Evolutionary conservation across 2,113 vertebrate genomes (phyloP).

Genomic region (Limnothrissa miodon): DNA sequence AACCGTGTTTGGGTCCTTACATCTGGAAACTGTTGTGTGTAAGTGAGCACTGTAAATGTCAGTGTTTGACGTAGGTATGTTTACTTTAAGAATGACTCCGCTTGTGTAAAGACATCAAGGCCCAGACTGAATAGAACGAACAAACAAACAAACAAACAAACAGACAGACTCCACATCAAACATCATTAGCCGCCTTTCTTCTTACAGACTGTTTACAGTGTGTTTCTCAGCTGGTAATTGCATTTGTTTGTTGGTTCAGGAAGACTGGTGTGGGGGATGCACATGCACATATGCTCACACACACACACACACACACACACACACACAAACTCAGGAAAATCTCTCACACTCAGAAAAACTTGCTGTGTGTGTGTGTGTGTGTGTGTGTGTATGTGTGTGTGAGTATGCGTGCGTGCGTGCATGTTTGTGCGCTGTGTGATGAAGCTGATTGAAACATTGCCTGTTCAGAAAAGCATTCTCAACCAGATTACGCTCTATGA

Average conservation of each 20-base stretch:
- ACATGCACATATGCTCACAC: background rate
- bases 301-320: background rate
- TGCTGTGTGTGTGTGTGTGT: background rate
- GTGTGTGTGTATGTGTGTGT: constrained; percentile 5
- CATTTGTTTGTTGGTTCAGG: constrained; percentile 7
- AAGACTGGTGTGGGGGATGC: background rate
- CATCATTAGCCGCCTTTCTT: constrained; percentile 4
- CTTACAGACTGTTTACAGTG: background rate
- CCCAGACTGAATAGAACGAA: background rate
- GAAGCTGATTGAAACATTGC: background rate
- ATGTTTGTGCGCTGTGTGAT: background rate
- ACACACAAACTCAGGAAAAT: too few species aligned
- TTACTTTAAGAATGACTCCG: background rate
- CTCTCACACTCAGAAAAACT: background rate
- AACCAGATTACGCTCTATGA: background rate
- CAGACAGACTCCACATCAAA: background rate
- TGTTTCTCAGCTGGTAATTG: constrained; percentile 1
- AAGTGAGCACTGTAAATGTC: background rate
- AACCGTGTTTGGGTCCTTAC: too few species aligned
- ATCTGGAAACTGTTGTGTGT: background rate
- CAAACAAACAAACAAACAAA: background rate
- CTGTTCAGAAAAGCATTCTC: background rate
- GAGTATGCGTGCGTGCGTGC: background rate
- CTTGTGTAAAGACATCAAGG: background rate
- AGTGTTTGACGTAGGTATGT: background rate